phyloP scores from a whole-genome alignment of 2,888 invertebrate species.

The Tiliacea citrago region DNA sequence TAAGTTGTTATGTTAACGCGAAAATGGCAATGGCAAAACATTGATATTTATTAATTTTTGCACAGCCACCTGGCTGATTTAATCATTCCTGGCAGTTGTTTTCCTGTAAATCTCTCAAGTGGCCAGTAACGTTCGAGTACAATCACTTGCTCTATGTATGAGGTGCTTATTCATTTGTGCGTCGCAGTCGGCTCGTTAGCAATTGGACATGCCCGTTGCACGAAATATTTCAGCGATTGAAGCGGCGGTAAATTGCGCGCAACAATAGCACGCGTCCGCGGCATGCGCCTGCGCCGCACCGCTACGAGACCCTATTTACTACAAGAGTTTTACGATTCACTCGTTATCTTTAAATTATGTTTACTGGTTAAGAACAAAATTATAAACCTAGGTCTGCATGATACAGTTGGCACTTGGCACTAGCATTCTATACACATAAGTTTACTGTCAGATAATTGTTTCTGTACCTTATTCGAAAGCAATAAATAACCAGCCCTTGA shows the following conservation, averaged over 20 bases:
- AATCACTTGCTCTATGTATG: conserved; percentile 82
- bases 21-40: neutral
- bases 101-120: conserved; percentile 60
- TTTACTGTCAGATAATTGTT: conserved; percentile 73
- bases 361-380: conserved; percentile 67
- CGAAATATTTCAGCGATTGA: conserved; percentile 91
- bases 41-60: conserved; percentile 20
- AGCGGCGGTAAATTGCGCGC: conserved; percentile 89
- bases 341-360: conserved; percentile 87
- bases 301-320: conserved; percentile 83
- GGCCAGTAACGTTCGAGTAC: conserved; percentile 69
- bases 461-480: conserved; percentile 74
- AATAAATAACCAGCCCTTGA: conserved; percentile 80
- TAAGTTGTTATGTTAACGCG: neutral
- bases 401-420: conserved; percentile 54
- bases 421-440: conserved; percentile 62
- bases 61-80: conserved; percentile 17
- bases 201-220: conserved; percentile 90
- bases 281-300: conserved; percentile 69
- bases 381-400: conserved; percentile 56
- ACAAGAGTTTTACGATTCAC: conserved; percentile 87
- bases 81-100: conserved; percentile 47
- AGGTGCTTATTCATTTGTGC: conserved; percentile 89
- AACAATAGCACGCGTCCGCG: conserved; percentile 85
- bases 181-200: conserved; percentile 90